A percentile compares a stretch with the other conserved stretches of the same genome.
Conservation (phyloP, 2,113 vertebrate species). For the Notothenia coriiceps region DNA sequence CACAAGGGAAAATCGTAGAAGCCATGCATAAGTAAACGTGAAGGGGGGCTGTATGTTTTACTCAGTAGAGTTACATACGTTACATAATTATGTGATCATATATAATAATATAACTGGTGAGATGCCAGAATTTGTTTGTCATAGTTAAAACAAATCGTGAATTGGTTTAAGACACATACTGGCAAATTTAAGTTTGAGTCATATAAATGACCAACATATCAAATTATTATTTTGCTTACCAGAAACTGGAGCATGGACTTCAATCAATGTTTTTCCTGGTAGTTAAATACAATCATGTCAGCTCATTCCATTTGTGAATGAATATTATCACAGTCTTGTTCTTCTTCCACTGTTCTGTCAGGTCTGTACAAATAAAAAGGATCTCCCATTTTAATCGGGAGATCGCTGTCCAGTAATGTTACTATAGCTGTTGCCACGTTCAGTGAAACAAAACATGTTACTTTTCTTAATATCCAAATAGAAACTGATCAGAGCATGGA, state of each 20-base stretch:
- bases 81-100: constrained; percentile 9
- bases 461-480: neutral
- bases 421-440: neutral
- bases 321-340: too few relatives aligned
- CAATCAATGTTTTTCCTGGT: too few relatives aligned
- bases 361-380: too few relatives aligned
- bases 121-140: neutral
- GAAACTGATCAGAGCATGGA: neutral
- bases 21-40: constrained; percentile 71
- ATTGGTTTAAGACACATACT: neutral
- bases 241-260: too few relatives aligned
- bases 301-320: too few relatives aligned
- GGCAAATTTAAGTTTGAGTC: neutral
- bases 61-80: constrained; percentile 70
- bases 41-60: constrained; percentile 56
- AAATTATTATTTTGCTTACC: too few relatives aligned
- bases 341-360: too few relatives aligned
- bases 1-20: constrained; percentile 69
- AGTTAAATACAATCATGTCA: too few relatives aligned
- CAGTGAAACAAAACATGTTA: neutral
- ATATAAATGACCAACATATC: neutral
- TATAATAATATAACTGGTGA: neutral
- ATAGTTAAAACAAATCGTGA: neutral
- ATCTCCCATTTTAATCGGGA: too few relatives aligned
- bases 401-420: neutral